A percentile compares a stretch with the other conserved stretches of the same genome.
Evolutionary conservation across 2,113 vertebrate species (phyloP).

Genomic region (Columba janthina): DNA sequence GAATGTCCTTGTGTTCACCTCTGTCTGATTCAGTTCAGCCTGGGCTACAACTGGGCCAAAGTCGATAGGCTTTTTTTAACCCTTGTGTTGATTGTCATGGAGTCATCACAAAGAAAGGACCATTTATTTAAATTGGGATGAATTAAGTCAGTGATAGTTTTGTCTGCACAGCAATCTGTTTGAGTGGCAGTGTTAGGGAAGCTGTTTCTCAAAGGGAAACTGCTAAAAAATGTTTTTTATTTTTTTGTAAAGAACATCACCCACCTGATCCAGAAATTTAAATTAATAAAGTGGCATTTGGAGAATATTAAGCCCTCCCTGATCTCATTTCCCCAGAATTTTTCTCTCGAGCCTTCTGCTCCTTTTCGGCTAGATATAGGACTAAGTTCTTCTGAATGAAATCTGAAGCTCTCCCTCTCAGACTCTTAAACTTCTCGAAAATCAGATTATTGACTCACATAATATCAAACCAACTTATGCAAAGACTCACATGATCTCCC

Average conservation of each 20-base stretch:
- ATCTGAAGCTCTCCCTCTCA: background rate
- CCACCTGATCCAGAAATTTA: background rate
- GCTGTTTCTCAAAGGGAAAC: background rate
- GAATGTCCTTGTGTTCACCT: conserved; percentile 59
- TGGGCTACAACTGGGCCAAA: background rate
- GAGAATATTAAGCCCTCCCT: background rate
- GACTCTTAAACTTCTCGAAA: background rate
- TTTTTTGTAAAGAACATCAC: background rate
- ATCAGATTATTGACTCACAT: background rate
- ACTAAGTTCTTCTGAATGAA: background rate
- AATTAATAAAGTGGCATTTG: background rate
- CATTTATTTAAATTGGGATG: background rate
- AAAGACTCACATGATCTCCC: background rate
- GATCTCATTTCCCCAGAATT: background rate
- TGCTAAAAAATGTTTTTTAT: background rate
- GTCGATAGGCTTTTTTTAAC: background rate
- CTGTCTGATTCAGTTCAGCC: background rate
- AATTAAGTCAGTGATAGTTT: background rate
- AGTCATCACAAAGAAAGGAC: background rate
- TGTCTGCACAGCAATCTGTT: background rate
- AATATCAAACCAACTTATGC: background rate
- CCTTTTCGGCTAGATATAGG: background rate
- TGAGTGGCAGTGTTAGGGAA: background rate
- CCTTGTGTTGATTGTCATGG: background rate
- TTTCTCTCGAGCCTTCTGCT: background rate